These are phyloP conservation scores for Drosophila prosaltans DNA, from an alignment of 1,140 invertebrate species.

Conservation along the genomic window DNA sequence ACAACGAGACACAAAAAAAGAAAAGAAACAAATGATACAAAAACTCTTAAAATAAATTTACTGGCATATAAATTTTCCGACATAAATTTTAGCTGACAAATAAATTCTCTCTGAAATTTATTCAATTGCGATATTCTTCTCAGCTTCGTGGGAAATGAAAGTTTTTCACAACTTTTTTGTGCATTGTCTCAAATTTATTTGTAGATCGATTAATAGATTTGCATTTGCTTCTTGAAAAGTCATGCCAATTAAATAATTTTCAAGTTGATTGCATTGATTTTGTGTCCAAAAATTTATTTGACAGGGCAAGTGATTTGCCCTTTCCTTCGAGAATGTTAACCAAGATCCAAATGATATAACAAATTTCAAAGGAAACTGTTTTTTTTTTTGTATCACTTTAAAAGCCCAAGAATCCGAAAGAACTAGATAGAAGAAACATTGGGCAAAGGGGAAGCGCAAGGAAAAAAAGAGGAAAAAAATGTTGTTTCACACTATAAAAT, in stretches of 20 bases:
- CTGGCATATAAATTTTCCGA: not conserved
- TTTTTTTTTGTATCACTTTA: not conserved
- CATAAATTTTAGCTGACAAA: constrained; percentile 4
- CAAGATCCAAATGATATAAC: not conserved
- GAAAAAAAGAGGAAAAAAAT: constrained; percentile 31
- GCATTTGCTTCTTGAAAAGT: not conserved
- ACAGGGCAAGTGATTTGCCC: no score
- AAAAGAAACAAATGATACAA: no score
- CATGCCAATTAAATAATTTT: not conserved
- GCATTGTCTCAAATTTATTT: no score
- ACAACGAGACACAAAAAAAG: not conserved
- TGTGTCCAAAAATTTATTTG: no score
- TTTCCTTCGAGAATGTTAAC: no score
- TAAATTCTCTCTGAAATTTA: not conserved
- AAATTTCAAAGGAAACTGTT: not conserved
- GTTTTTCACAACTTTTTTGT: no score
- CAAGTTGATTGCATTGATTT: not conserved
- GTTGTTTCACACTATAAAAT: constrained; percentile 74
- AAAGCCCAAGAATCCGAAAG: not conserved
- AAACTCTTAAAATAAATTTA: not conserved
- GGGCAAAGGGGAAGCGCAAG: not conserved
- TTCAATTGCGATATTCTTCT: no score
- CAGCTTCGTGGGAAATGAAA: no score
- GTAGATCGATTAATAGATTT: no score
- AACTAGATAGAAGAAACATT: not conserved